Evolutionary conservation across 2,888 invertebrate species (phyloP).

Genomic region (Drosophila leonis): DNA sequence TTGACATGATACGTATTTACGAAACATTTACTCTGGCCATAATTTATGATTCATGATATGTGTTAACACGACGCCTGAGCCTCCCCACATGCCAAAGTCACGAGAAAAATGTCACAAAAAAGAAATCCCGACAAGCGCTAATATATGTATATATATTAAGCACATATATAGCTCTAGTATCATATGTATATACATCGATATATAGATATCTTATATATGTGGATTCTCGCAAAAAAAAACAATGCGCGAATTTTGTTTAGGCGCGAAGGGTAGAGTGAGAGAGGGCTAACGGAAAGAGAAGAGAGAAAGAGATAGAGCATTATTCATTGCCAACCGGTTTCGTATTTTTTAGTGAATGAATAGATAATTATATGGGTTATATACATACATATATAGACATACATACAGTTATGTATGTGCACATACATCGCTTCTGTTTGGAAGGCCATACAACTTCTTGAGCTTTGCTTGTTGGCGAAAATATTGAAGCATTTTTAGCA

Average conservation of each 20-base stretch:
- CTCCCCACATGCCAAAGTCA: slow-evolving; percentile 45
- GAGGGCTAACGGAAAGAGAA: not conserved
- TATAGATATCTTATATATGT: slow-evolving; percentile 10
- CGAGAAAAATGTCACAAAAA: slow-evolving; percentile 54
- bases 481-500: not conserved
- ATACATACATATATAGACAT: not conserved
- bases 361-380: not conserved
- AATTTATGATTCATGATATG: slow-evolving; percentile 31
- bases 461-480: not conserved
- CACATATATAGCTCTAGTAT: not conserved
- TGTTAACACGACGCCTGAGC: slow-evolving; percentile 28
- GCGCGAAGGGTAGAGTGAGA: not conserved
- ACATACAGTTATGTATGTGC: too few relatives aligned
- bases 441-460: not conserved
- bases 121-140: slow-evolving; percentile 40
- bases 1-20: slow-evolving; percentile 14
- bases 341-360: slow-evolving; percentile 8
- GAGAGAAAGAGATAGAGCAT: not conserved
- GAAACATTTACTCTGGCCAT: not conserved
- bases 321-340: not conserved
- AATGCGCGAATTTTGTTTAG: slow-evolving; percentile 32
- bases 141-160: slow-evolving; percentile 14
- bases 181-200: not conserved
- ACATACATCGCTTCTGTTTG: not conserved
- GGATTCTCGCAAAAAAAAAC: slow-evolving; percentile 13